Evolutionary conservation across 2,113 vertebrate species (phyloP), one percentile per base, ranked within the genome.

Genomic region (Nanorana parkeri): DNA sequence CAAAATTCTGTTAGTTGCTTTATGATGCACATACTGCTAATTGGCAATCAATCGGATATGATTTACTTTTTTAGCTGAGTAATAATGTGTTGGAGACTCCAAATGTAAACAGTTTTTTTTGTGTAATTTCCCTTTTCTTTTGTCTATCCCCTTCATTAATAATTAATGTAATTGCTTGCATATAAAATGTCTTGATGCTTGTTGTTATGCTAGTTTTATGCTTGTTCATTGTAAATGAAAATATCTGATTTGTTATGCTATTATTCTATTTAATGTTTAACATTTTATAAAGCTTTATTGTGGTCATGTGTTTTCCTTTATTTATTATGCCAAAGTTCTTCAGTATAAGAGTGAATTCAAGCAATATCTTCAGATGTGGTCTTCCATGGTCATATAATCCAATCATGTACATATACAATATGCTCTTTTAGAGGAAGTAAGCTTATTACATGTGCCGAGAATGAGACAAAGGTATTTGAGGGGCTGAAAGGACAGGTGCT

Each of bases 401-500:
- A 47, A 80, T 80, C 55, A 69, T 21, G 67, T 21, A 80, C 56
- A 58, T 21, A 69, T 58, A 58, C 72, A 69, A 71, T 69, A 80
- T 80, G 67, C 32, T 28, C 56, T 52, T 71, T 71, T 63, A 71
- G 66, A 55, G 28, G 21, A 52, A 80, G 56, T 71, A 80, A 80
- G 78, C 78, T 71, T 69, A 80, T 80, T 71, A 71, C 54, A 80
- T 61, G 67, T 61, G 21, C 20, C 19, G 28, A 26, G 77, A 15
- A 58, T 6, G 77, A 68, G 84, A 86, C 47, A 76, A 76, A 80
- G 78, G 68, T 81, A 84, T 74, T 85, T 81, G 76, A 83, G 69
- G 75, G 83, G 41, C 60, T 85, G 81, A 81, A 68, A 32, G 86
- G 67, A 84, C 84, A 88, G 80, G 86, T 89, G 87, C 85, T 84